These are phyloP conservation scores for Leptinotarsa tumamoca DNA, from an alignment of 2,888 invertebrate genomes.

Conservation along the genomic window DNA sequence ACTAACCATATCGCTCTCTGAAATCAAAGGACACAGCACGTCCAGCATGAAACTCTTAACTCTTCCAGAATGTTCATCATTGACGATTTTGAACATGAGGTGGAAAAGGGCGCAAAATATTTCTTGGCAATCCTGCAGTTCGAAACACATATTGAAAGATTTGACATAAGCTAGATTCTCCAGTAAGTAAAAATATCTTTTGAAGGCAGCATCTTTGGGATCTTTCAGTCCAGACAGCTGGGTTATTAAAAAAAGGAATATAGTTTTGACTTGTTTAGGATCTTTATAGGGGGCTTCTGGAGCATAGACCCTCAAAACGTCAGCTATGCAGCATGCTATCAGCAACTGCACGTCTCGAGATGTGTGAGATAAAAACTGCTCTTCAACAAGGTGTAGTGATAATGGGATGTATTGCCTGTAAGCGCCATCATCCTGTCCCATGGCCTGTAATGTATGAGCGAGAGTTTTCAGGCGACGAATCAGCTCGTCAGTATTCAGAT, in stretches of 20 bases:
- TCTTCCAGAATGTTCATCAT: slow-evolving; percentile 95
- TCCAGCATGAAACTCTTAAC: slow-evolving; percentile 98
- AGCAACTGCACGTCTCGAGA: slow-evolving; percentile 94
- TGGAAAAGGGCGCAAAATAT: slow-evolving; percentile 94
- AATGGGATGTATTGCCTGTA: slow-evolving; percentile 92
- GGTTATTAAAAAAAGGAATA: slow-evolving; percentile 94
- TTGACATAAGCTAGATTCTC: slow-evolving; percentile 98
- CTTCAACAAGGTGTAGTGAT: slow-evolving; percentile 92
- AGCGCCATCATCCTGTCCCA: slow-evolving; percentile 96
- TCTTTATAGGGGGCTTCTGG: slow-evolving; percentile 98
- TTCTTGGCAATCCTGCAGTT: slow-evolving; percentile 96
- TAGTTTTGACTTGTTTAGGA: slow-evolving; percentile 90
- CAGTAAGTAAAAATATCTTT: slow-evolving; percentile 95
- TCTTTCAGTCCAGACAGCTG: slow-evolving; percentile 94
- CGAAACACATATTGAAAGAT: slow-evolving; percentile 98
- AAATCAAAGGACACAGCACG: slow-evolving; percentile 92
- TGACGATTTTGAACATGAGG: slow-evolving; percentile 95
- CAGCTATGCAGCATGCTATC: slow-evolving; percentile 97
- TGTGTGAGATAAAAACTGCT: slow-evolving; percentile 89
- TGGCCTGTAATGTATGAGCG: slow-evolving; percentile 94
- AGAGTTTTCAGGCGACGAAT: slow-evolving; percentile 93
- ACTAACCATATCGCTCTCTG: slow-evolving; percentile 95
- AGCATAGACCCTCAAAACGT: slow-evolving; percentile 95
- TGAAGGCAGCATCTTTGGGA: slow-evolving; percentile 97
- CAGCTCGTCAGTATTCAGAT: slow-evolving; percentile 95